phyloP scores from a whole-genome alignment of 2,888 invertebrate genomes.

The Panorpa germanica region DNA sequence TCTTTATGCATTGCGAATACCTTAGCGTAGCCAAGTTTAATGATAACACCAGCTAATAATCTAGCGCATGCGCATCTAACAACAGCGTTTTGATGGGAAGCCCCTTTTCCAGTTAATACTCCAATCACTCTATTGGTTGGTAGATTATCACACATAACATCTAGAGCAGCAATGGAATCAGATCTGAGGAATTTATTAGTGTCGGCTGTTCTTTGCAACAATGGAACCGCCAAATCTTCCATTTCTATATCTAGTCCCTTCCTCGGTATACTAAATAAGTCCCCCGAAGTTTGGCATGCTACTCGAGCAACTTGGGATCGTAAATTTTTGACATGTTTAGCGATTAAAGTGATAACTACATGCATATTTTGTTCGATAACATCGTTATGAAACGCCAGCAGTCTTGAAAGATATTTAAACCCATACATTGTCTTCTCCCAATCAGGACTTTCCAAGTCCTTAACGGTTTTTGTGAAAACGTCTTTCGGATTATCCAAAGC shows the following conservation, averaged over 20 bases:
- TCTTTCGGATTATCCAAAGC: conserved; percentile 46
- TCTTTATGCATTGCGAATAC: conserved; percentile 57
- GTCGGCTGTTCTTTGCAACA: conserved; percentile 80
- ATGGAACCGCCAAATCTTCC: conserved; percentile 63
- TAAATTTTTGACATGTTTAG: conserved; percentile 68
- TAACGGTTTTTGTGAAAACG: conserved; percentile 37
- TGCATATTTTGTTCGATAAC: conserved; percentile 43
- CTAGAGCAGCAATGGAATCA: conserved; percentile 70
- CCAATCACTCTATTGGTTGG: conserved; percentile 45
- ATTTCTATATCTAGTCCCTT: conserved; percentile 50
- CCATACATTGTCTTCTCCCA: conserved; percentile 69
- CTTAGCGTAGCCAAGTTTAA: conserved; percentile 52
- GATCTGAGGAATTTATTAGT: conserved; percentile 84
- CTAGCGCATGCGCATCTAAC: conserved; percentile 72
- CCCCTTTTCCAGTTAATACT: conserved; percentile 49
- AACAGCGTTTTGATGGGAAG: conserved; percentile 67
- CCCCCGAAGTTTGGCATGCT: conserved; percentile 66
- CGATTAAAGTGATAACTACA: conserved; percentile 46
- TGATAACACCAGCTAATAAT: conserved; percentile 51
- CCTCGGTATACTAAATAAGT: conserved; percentile 50
- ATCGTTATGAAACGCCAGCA: conserved; percentile 47
- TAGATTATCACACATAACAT: conserved; percentile 60
- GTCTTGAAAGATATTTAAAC: conserved; percentile 42
- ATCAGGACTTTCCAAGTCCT: conserved; percentile 49
- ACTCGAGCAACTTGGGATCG: conserved; percentile 83